Evolutionary conservation across 2,113 vertebrate genomes (phyloP), one percentile per base, ranked within the genome.

Genomic region (Callocephalon fimbriatum): DNA sequence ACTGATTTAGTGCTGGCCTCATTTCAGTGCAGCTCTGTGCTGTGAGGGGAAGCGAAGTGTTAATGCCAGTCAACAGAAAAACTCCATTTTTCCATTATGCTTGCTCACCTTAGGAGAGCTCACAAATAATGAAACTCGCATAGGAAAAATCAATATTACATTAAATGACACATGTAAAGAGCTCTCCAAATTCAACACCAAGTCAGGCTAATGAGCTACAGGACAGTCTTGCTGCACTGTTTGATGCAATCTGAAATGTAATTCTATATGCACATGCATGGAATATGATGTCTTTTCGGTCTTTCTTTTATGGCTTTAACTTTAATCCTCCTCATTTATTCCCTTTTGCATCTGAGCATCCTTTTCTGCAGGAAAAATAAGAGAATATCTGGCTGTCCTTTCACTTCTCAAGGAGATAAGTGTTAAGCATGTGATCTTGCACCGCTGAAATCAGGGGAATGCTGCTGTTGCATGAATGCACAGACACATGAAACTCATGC

Each of bases 141-240:
- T 9, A 78, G 44, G 67, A 68, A 92, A 93, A 96, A 95, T 95
- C 92, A 92, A 91, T 95, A 94, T 89, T 89, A 76, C 63, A 85
- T 87, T 85, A 95, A 92, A 92, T 68, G 27, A 81, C 83, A 70
- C 31, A 87, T 0, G 1, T 71, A 68, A 91, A 93, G 86, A 86
- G 47, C 51, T 89, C 73, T 95, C 79, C 50, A 71, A 71, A 91
- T 44, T 70, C 91, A 89, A 58, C 70, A 86, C 20, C n/a, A 48
- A 72, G 92, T 71, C 83, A 68, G 88, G 44, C n/a, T 95, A 74
- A 91, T 72, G n/a, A 95, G 86, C 40, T 73, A 45, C 80, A 84
- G 61, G 54, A 72, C 51, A 85, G 47, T n/a, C 19, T 63, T 89
- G n/a, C 47, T 76, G 22, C 31, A 32, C 15, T 61, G 20, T 31